phyloP scores from a whole-genome alignment of 1,140 invertebrate species.

The Andrena cerasifolii region DNA sequence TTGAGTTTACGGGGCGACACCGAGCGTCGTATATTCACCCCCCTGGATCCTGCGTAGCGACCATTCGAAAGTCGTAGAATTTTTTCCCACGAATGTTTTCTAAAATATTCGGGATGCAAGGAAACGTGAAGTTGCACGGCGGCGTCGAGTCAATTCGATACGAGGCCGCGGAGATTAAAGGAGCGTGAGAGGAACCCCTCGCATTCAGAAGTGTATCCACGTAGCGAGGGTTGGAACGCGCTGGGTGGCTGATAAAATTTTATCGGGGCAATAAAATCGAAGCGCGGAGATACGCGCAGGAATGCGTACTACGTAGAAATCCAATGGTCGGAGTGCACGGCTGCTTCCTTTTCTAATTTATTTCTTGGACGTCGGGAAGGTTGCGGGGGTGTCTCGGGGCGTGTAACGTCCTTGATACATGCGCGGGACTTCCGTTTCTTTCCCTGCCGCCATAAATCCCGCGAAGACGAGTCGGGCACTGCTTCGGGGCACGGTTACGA shows the following conservation, averaged over 20 bases:
- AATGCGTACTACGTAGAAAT: slow-evolving; percentile 25
- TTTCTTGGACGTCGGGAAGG: background rate
- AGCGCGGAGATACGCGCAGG: background rate
- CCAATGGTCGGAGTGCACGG: background rate
- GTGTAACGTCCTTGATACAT: background rate
- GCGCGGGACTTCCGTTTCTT: background rate
- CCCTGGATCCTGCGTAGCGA: too few relatives aligned
- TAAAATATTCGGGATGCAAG: too few relatives aligned
- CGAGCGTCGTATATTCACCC: too few relatives aligned
- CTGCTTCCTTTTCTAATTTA: slow-evolving; percentile 3
- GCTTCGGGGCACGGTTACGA: background rate
- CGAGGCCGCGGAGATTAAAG: background rate
- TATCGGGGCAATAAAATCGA: slow-evolving; percentile 38
- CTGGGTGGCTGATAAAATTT: slow-evolving; percentile 17
- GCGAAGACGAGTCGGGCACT: background rate
- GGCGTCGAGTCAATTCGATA: background rate
- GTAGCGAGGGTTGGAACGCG: background rate
- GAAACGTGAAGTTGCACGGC: too few relatives aligned
- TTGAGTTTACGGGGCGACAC: too few relatives aligned
- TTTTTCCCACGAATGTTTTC: too few relatives aligned
- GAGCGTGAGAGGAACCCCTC: background rate
- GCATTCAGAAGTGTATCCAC: background rate
- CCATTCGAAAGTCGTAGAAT: too few relatives aligned
- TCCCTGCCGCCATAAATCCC: background rate
- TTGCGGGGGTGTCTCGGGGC: too few relatives aligned